Base-by-base conservation (phyloP, 2,888 invertebrate species). In the Aelia acuminata region DNA sequence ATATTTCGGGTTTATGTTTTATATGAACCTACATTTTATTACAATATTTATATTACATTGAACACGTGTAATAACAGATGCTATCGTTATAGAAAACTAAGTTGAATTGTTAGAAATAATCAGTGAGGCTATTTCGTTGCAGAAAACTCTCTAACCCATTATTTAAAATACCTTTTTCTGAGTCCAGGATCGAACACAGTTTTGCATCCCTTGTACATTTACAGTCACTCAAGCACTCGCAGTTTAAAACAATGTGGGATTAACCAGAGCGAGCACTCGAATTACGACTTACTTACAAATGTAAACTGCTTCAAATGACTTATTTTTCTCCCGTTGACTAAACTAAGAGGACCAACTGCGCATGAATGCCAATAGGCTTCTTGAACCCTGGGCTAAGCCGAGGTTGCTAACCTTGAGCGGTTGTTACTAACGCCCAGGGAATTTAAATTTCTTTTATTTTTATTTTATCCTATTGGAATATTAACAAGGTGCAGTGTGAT, bases 391-490 rank as follows among this genome's bases (percentile, higher is more conserved):
- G 63, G n/a, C 13, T 57, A 57, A 57, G 57, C 26, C 26, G 57
- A 4, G 31, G 63, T 35, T 7, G 20, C 31, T 35, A 70, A 70
- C 63, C 63, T 70, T 70, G 63, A 35, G 18, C 63, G 31, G 31
- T 70, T 70, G 31, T 70, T 70, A 70, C 63, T 35, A 70, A 70
- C 63, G 63, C 63, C 18, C 18, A 20, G 63, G 31, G 63, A 70
- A 70, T 70, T 70, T 70, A 35, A 70, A 70, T 70, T 70, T 70
- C 4, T 70, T 70, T 70, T 70, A 70, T 70, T 70, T 70, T 70
- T 35, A 20, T 70, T 70, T 70, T 70, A 70, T 70, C 63, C 18
- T 35, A 35, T 70, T 70, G 63, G 63, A 70, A 70, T 70, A 70
- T 70, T 70, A 70, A 70, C 31, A 70, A 35, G 13, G 13, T 70